Percentiles rank a stretch among this genome's conserved stretches.
These are phyloP conservation scores for Macrophya annulata DNA, from an alignment of 2,888 invertebrate species.

Conservation along the genomic window DNA sequence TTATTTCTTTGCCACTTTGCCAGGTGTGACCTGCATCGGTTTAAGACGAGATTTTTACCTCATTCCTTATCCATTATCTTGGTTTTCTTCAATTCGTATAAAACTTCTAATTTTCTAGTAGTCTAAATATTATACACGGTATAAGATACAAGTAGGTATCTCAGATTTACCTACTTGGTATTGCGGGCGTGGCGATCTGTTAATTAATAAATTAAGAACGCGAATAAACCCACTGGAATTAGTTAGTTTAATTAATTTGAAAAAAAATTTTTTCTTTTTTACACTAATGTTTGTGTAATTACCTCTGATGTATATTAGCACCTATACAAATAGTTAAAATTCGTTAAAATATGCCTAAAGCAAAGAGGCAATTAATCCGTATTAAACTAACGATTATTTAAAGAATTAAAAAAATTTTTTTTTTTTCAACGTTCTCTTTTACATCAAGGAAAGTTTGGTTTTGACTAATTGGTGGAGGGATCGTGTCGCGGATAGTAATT, in stretches of 20 bases:
- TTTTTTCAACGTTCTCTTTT: not conserved
- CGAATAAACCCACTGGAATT: not conserved
- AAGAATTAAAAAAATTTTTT: not conserved
- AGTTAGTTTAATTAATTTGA: not conserved
- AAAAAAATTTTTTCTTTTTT: not conserved
- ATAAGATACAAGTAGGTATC: no score
- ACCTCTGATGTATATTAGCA: conserved; percentile 12
- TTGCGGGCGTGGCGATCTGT: conserved; percentile 16
- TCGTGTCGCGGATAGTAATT: not conserved
- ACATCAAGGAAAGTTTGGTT: not conserved
- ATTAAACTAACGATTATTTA: no score
- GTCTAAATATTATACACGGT: not conserved
- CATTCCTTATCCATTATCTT: not conserved
- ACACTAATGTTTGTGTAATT: not conserved
- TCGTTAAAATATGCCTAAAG: not conserved
- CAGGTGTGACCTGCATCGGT: conserved; percentile 66
- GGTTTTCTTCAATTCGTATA: not conserved
- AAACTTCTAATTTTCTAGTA: not conserved
- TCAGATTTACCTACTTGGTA: conserved; percentile 18
- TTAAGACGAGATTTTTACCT: conserved; percentile 18
- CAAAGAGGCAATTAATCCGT: no score
- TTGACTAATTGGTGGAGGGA: not conserved
- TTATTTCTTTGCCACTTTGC: conserved; percentile 65
- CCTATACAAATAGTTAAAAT: not conserved
- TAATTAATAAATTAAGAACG: not conserved